phyloP scores from a whole-genome alignment of 2,797 vertebrate genomes.

The Pseudocheirus occidentalis region DNA sequence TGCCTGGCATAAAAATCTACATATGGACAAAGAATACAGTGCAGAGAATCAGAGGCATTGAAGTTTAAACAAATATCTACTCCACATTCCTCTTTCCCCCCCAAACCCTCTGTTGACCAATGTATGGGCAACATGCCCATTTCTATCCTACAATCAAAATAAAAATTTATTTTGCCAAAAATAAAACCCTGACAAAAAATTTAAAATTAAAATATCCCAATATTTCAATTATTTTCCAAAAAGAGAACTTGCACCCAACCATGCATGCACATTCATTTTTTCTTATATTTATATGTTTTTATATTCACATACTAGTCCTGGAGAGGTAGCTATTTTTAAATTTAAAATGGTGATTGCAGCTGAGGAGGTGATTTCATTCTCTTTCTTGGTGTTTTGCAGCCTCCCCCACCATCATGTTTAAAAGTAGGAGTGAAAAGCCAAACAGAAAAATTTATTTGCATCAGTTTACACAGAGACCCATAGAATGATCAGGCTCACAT shows the following conservation, averaged over 20 bases:
- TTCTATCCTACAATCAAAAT: slow-evolving; percentile 30
- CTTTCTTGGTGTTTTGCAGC: slow-evolving; percentile 25
- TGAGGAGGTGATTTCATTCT: slow-evolving; percentile 15
- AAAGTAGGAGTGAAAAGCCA: slow-evolving; percentile 61
- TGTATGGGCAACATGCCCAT: not conserved
- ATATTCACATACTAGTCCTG: not conserved
- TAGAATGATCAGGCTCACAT: slow-evolving; percentile 52
- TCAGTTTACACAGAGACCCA: slow-evolving; percentile 12
- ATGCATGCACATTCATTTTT: not conserved
- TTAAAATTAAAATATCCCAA: not conserved
- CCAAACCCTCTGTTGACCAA: slow-evolving; percentile 20
- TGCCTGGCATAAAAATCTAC: not conserved
- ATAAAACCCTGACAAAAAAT: not conserved
- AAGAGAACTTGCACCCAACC: not conserved
- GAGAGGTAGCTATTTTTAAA: not conserved
- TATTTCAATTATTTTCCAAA: not conserved
- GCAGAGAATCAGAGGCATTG: not conserved
- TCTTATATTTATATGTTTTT: not conserved
- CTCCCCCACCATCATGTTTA: slow-evolving; percentile 7
- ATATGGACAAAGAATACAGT: slow-evolving; percentile 23
- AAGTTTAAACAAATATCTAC: not conserved
- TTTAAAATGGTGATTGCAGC: not conserved
- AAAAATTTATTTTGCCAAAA: not conserved
- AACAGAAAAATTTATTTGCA: slow-evolving; percentile 1
- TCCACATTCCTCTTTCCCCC: not conserved